Conservation (phyloP, 2,888 invertebrate genomes). For the Formica aserva region DNA sequence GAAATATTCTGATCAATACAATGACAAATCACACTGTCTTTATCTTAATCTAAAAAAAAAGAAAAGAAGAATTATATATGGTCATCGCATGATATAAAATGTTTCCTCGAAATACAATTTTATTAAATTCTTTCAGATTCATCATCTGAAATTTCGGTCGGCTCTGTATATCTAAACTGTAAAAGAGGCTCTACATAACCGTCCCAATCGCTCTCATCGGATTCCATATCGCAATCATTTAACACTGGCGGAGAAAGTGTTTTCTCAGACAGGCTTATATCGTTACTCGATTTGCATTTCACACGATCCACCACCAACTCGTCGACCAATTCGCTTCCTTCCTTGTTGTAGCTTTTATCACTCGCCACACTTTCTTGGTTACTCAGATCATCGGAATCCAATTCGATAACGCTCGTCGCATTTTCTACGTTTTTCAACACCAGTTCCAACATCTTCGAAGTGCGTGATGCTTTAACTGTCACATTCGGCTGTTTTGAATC, state of each 20-base stretch:
- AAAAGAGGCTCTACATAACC: background rate
- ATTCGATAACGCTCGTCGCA: background rate
- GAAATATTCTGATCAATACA: background rate
- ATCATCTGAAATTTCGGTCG: background rate
- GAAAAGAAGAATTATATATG: background rate
- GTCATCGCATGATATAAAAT: background rate
- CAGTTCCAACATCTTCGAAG: conserved; percentile 17
- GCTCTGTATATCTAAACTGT: background rate
- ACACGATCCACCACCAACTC: background rate
- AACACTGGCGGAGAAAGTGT: conserved; percentile 53
- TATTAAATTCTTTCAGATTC: background rate
- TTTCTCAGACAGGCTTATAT: background rate
- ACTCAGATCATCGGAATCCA: conserved; percentile 67
- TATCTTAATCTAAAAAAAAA: background rate
- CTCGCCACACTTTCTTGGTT: background rate
- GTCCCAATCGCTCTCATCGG: conserved; percentile 26
- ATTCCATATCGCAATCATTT: conserved; percentile 62
- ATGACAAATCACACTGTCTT: background rate
- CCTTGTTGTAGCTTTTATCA: background rate
- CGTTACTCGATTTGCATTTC: background rate
- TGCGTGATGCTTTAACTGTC: fast-evolving
- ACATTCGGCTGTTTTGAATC: background rate
- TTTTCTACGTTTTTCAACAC: background rate
- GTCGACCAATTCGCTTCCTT: background rate
- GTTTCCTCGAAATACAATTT: background rate